Conservation (phyloP, 1,140 invertebrate species). For the Ceratosolen fusciceps region DNA sequence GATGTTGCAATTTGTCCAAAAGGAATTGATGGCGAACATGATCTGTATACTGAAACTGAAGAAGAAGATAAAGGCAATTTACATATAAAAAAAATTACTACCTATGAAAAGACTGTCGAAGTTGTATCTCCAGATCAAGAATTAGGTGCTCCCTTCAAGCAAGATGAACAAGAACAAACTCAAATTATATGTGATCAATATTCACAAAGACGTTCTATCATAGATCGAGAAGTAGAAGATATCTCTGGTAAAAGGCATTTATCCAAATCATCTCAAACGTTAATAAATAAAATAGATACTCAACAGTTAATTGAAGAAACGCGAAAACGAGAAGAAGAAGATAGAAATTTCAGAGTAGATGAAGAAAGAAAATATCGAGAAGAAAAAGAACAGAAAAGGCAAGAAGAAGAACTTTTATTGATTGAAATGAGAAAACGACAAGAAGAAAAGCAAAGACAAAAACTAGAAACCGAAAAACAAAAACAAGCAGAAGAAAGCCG, state of each 20-base stretch:
- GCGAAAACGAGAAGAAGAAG: constrained; percentile 60
- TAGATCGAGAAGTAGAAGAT: constrained; percentile 57
- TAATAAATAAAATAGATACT: constrained; percentile 64
- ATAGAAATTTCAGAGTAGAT: constrained; percentile 56
- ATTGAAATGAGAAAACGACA: constrained; percentile 54
- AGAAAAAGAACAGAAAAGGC: constrained; percentile 55
- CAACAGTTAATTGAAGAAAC: constrained; percentile 63
- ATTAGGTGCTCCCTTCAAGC: constrained; percentile 43
- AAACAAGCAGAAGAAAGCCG: constrained; percentile 53
- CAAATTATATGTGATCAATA: constrained; percentile 29
- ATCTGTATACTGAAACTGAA: constrained; percentile 64
- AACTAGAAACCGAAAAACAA: constrained; percentile 53
- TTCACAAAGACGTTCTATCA: constrained; percentile 45
- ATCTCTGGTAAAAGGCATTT: constrained; percentile 54
- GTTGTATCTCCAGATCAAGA: constrained; percentile 58
- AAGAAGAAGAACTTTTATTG: constrained; percentile 57
- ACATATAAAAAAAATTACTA: constrained; percentile 66
- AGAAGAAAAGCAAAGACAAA: constrained; percentile 53
- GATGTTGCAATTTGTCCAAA: constrained; percentile 61
- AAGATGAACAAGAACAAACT: constrained; percentile 25
- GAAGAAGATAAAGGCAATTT: constrained; percentile 66
- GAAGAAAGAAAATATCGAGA: constrained; percentile 58
- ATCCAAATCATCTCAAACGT: constrained; percentile 56
- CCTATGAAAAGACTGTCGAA: constrained; percentile 67
- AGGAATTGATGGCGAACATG: constrained; percentile 65